phyloP scores from a whole-genome alignment of 2,797 vertebrate genomes.

The Acipenser oxyrinchus region DNA sequence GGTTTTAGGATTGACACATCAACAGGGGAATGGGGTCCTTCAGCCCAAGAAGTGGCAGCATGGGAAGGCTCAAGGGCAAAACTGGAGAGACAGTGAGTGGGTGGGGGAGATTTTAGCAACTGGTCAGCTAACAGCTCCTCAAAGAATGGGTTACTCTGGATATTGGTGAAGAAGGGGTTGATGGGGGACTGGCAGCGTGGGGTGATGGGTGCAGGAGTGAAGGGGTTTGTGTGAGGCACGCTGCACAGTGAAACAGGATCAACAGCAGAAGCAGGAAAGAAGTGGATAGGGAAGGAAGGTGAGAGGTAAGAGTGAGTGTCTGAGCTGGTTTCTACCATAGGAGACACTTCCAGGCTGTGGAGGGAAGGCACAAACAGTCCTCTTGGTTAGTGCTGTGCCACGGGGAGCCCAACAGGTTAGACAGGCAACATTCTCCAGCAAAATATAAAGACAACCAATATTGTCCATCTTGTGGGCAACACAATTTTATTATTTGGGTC shows the following conservation, averaged over 20 bases:
- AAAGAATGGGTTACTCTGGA: constrained; percentile 78
- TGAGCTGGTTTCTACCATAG: constrained; percentile 74
- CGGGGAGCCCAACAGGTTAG: neutral
- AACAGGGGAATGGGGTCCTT: constrained; percentile 21
- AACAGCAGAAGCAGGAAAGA: constrained; percentile 45
- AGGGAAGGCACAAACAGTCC: constrained; percentile 82
- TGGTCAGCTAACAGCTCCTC: constrained; percentile 62
- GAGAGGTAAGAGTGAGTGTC: constrained; percentile 62
- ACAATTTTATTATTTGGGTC: too few relatives aligned
- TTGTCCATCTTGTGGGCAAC: too few relatives aligned
- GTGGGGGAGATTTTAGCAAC: constrained; percentile 75
- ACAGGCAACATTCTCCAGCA: too few relatives aligned
- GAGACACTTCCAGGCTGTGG: constrained; percentile 84
- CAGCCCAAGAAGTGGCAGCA: constrained; percentile 40
- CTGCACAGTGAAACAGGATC: constrained; percentile 42
- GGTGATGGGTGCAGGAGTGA: constrained; percentile 49
- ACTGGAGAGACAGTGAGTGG: constrained; percentile 82
- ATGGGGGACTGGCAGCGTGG: constrained; percentile 52
- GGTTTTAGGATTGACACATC: neutral
- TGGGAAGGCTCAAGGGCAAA: constrained; percentile 50
- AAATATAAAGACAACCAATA: too few relatives aligned
- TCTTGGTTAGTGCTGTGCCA: constrained; percentile 65
- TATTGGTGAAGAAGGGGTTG: constrained; percentile 74
- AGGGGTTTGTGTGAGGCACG: constrained; percentile 60
- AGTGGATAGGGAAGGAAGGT: constrained; percentile 51